Evolutionary conservation across 2,888 invertebrate genomes (phyloP).

Genomic region (Apomyelois bistriatella): DNA sequence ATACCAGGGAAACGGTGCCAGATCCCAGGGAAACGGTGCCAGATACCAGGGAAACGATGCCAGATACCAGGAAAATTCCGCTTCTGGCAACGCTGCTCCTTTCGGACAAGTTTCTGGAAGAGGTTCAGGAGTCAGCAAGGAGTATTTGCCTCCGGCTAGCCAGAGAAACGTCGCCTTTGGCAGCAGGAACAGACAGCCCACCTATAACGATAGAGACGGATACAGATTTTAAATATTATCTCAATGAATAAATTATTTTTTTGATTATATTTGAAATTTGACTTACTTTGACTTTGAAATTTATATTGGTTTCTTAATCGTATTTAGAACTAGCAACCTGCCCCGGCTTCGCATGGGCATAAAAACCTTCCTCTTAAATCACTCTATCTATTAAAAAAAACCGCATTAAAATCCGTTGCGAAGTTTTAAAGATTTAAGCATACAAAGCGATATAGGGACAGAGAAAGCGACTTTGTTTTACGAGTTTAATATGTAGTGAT

Average conservation of each 20-base stretch:
- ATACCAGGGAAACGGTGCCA: constrained; percentile 4
- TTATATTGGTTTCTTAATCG: too few relatives aligned
- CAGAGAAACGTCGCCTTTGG: constrained; percentile 29
- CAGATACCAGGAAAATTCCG: neutral
- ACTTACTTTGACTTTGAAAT: neutral
- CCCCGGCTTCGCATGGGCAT: too few relatives aligned
- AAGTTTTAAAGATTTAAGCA: too few relatives aligned
- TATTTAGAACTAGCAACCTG: too few relatives aligned
- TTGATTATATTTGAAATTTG: neutral
- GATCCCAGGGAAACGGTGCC: constrained; percentile 8
- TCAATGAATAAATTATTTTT: constrained; percentile 24
- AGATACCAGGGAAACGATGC: neutral
- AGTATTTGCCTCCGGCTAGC: constrained; percentile 48
- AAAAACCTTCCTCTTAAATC: too few relatives aligned
- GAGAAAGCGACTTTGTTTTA: too few relatives aligned
- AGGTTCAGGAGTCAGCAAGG: constrained; percentile 29
- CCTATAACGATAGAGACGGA: constrained; percentile 43
- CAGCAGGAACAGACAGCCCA: constrained; percentile 32
- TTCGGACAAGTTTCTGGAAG: constrained; percentile 9
- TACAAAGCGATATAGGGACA: too few relatives aligned
- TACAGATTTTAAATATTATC: constrained; percentile 39
- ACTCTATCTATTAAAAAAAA: too few relatives aligned
- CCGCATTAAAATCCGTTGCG: too few relatives aligned
- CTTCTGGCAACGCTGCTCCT: neutral
- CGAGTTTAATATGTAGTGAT: too few relatives aligned